Percentiles rank a stretch among this genome's conserved stretches.
Conservation (phyloP, 2,888 invertebrate genomes). For the Gymnoscelis rufifasciata region DNA sequence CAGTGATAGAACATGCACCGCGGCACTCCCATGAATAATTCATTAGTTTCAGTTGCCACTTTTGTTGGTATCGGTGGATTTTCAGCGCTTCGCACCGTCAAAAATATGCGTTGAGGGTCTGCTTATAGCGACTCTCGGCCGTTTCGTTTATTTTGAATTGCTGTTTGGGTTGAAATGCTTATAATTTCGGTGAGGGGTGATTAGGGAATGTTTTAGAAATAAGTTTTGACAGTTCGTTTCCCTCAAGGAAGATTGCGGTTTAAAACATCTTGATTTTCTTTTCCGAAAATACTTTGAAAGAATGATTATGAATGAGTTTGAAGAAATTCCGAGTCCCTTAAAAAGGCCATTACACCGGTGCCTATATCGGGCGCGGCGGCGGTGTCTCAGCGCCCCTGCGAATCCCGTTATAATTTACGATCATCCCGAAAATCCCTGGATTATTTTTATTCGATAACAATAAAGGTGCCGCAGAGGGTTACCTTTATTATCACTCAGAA, state of each 20-base stretch:
- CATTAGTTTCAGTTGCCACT: conserved; percentile 79
- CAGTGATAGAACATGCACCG: conserved; percentile 81
- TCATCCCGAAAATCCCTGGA: conserved; percentile 75
- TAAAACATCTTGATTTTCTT: conserved; percentile 1
- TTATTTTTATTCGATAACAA: conserved; percentile 80
- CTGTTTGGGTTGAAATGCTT: conserved; percentile 37
- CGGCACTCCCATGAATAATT: conserved; percentile 77
- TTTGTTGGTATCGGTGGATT: conserved; percentile 78
- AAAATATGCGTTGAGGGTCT: conserved; percentile 72
- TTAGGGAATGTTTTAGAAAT: conserved; percentile 17
- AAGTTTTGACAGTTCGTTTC: conserved; percentile 16
- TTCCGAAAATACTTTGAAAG: background rate
- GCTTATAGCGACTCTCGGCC: conserved; percentile 68
- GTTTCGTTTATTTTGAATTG: conserved; percentile 56
- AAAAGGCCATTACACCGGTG: conserved; percentile 7
- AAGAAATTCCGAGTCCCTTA: conserved; percentile 4
- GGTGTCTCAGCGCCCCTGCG: conserved; percentile 50
- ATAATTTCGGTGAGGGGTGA: conserved; percentile 25
- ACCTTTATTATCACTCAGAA: conserved; percentile 77
- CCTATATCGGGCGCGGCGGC: conserved; percentile 7
- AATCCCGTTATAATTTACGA: conserved; percentile 76
- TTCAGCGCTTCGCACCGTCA: conserved; percentile 74
- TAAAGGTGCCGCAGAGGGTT: conserved; percentile 75
- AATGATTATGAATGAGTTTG: background rate
- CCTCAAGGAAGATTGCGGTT: conserved; percentile 3